These are phyloP conservation scores for Neolamprologus modestus DNA, from an alignment of 2,113 vertebrate species.

Conservation along the genomic window DNA sequence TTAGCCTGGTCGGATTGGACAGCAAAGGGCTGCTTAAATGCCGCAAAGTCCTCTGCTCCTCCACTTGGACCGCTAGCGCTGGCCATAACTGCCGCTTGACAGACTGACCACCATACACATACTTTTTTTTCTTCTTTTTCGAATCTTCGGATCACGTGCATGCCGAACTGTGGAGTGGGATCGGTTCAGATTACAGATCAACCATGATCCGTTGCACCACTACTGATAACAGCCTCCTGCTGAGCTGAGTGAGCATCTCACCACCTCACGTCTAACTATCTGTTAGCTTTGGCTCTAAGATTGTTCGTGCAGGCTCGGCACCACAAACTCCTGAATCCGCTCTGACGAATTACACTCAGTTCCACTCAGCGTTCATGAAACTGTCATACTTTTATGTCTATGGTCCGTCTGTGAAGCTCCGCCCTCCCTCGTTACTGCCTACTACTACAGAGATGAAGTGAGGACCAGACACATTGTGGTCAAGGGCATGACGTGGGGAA, in stretches of 20 bases:
- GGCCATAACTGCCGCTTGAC: not conserved
- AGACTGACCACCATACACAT: not conserved
- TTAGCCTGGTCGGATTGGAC: not conserved
- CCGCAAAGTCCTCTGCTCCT: not conserved
- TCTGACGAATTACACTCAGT: not conserved
- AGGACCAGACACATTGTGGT: not conserved
- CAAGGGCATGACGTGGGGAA: not conserved
- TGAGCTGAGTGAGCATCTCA: not conserved
- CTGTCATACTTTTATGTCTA: not conserved
- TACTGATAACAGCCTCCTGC: not conserved
- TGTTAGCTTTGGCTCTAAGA: not conserved
- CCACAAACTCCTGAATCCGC: not conserved
- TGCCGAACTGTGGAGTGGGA: not conserved
- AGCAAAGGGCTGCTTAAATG: not conserved
- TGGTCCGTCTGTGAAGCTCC: not conserved
- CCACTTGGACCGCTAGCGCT: not conserved
- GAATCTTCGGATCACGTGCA: not conserved
- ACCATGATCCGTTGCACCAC: not conserved
- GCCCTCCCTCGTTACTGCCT: not conserved
- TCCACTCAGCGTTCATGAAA: not conserved
- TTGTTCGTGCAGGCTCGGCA: not conserved
- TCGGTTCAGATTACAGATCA: not conserved
- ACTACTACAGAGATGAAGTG: not conserved
- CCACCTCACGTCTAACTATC: not conserved
- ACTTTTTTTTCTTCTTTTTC: not conserved